phyloP scores from a whole-genome alignment of 1,140 invertebrate species.

The Tenebrio molitor region DNA sequence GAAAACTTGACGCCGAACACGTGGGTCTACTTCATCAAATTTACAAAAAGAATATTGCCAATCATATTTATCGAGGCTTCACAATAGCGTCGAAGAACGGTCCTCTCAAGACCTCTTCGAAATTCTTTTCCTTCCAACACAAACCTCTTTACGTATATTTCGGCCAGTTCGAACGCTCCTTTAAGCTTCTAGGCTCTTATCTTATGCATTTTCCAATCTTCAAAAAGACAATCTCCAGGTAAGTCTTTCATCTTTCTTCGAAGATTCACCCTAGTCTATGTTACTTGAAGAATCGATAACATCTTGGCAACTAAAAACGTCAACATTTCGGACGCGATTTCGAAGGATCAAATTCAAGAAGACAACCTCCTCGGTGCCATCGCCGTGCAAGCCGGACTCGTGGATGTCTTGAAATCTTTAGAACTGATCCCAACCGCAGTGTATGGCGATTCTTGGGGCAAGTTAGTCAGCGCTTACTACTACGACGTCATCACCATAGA shows the following conservation, averaged over 20 bases:
- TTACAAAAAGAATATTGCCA: slow-evolving; percentile 68
- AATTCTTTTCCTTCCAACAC: neutral
- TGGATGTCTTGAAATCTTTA: slow-evolving; percentile 77
- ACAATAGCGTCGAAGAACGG: slow-evolving; percentile 63
- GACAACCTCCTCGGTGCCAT: slow-evolving; percentile 78
- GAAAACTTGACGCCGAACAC: slow-evolving; percentile 72
- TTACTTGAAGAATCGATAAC: no score
- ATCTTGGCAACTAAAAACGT: no score
- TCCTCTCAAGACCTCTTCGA: neutral
- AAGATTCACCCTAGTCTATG: no score
- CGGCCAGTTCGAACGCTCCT: neutral
- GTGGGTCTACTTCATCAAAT: slow-evolving; percentile 69
- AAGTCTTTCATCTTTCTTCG: no score
- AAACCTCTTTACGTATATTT: slow-evolving; percentile 6
- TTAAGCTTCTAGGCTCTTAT: no score
- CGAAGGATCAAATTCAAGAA: slow-evolving; percentile 62
- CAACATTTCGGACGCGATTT: slow-evolving; percentile 42
- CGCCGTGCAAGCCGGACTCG: slow-evolving; percentile 83
- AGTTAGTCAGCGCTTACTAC: slow-evolving; percentile 87
- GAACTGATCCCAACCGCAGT: slow-evolving; percentile 81
- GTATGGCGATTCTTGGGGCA: slow-evolving; percentile 86
- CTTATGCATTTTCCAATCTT: no score
- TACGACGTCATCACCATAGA: slow-evolving; percentile 65
- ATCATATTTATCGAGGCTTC: slow-evolving; percentile 73
- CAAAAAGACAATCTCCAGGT: no score